These are phyloP conservation scores for Macrochelys suwanniensis DNA, from an alignment of 2,797 vertebrate species.

Conservation along the genomic window DNA sequence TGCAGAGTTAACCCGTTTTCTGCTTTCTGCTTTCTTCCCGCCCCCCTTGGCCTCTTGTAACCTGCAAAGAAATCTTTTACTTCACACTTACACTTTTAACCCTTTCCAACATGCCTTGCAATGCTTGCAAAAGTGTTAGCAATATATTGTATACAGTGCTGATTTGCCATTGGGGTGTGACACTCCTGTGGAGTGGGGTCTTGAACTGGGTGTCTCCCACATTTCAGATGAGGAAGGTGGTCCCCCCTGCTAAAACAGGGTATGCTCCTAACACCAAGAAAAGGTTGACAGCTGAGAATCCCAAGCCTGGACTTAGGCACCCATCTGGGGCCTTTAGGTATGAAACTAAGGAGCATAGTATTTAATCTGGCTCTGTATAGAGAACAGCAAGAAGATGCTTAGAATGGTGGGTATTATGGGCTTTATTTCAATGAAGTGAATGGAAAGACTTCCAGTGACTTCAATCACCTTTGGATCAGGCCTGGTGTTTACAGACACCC, in stretches of 20 bases:
- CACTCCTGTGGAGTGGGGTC: neutral
- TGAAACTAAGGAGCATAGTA: neutral
- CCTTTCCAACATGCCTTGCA: no score
- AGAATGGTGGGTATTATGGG: neutral
- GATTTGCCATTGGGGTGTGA: no score
- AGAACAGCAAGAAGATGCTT: neutral
- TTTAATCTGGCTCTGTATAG: neutral
- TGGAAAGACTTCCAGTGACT: neutral
- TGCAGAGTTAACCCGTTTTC: no score
- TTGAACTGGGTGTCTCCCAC: neutral
- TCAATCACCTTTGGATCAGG: neutral
- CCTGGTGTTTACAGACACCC: neutral
- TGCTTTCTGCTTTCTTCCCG: no score
- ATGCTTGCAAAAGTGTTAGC: no score
- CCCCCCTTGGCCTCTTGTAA: no score
- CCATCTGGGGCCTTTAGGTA: neutral
- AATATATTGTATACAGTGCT: no score
- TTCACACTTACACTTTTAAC: no score
- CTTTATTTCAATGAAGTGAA: neutral
- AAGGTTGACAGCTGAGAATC: neutral
- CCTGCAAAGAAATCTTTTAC: no score
- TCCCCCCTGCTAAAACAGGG: neutral
- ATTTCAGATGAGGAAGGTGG: neutral
- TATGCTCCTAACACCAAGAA: neutral
- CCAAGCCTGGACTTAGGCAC: no score